Evolutionary conservation across 2,888 invertebrate species (phyloP), one percentile per base, ranked within the genome.

Genomic region (Sesia apiformis): DNA sequence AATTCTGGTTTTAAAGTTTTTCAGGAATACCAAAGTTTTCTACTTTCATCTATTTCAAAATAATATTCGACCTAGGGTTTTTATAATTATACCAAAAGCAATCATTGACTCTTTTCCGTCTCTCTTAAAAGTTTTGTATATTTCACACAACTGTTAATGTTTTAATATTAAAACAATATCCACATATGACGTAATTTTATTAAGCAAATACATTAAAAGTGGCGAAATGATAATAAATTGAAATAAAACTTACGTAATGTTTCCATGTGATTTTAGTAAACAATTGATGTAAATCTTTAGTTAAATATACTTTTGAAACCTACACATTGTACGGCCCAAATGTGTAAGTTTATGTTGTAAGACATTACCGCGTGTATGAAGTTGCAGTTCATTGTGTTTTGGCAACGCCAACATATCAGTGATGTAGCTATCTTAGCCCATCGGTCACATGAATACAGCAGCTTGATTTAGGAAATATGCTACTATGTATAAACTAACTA

Each of bases 1-100:
- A 77, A 79, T 77, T 78, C 76, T 76, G 76, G 72, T 76, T 80
- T 78, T 77, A 72, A 69, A 63, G 38, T 50, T 46, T 50, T 5
- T 6, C 59, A 65, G 63, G 64, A 71, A 70, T 67, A 67, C 58
- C 53, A 54, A 55, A 56, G 52, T 56, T 56, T 38, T 40, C 38
- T 7, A 49, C 52, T 54, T 59, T 52, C 38, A 52, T 53, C 52
- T 41, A 53, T 39, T 42, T 42, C 42, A 42, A 42, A 42, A 42
- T 42, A 6, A 6, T 42, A 42, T 5, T 42, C 5, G 7, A 42
- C 42, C 5, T 42, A 6, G 3, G 7, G 42, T 7, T 7, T 6
- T 6, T 42, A 7, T 6, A 42, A 3, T 6, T 7, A 42, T 42
- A 42, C 7, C 42, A 42, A 23, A 23, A 23, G 23, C 23, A 23